Evolutionary conservation across 2,888 invertebrate species (phyloP).

Genomic region (Colostygia pectinataria): DNA sequence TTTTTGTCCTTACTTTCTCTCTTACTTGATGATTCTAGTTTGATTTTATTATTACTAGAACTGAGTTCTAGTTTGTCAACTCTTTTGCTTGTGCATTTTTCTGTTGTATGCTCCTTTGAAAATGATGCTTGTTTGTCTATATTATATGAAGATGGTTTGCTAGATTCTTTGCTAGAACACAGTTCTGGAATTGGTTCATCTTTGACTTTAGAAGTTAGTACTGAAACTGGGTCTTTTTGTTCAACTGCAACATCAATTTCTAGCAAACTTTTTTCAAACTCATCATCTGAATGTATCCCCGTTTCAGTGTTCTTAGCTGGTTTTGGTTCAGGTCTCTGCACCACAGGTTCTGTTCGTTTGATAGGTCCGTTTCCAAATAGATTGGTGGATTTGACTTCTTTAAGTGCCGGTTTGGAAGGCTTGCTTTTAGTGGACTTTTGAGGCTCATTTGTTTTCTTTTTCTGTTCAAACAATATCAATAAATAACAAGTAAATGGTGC

Average conservation of each 20-base stretch:
- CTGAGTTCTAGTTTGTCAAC: too few relatives aligned
- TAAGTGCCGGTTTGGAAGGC: slow-evolving; percentile 45
- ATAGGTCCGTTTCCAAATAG: slow-evolving; percentile 85
- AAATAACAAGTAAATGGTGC: too few relatives aligned
- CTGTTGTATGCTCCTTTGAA: too few relatives aligned
- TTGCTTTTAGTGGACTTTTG: slow-evolving; percentile 48
- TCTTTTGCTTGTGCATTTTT: too few relatives aligned
- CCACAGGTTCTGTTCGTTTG: slow-evolving; percentile 78
- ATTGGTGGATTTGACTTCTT: slow-evolving; percentile 75
- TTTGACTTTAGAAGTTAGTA: slow-evolving; percentile 13
- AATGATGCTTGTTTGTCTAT: too few relatives aligned
- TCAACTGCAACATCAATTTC: slow-evolving; percentile 84
- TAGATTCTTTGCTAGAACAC: too few relatives aligned
- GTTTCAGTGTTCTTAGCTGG: slow-evolving; percentile 69
- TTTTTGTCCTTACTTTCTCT: slow-evolving; percentile 8
- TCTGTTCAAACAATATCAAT: slow-evolving; percentile 39
- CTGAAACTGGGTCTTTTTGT: slow-evolving; percentile 15
- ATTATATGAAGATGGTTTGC: too few relatives aligned
- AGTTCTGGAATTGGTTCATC: slow-evolving; percentile 13
- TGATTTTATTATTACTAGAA: too few relatives aligned
- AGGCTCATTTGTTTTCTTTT: slow-evolving; percentile 59
- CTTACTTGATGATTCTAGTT: slow-evolving; percentile 5
- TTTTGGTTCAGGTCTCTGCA: slow-evolving; percentile 50
- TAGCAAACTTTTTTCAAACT: slow-evolving; percentile 87
- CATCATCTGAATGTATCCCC: slow-evolving; percentile 86